Base-by-base conservation (phyloP, 2,113 vertebrate genomes). In the Dipodomys merriami region DNA sequence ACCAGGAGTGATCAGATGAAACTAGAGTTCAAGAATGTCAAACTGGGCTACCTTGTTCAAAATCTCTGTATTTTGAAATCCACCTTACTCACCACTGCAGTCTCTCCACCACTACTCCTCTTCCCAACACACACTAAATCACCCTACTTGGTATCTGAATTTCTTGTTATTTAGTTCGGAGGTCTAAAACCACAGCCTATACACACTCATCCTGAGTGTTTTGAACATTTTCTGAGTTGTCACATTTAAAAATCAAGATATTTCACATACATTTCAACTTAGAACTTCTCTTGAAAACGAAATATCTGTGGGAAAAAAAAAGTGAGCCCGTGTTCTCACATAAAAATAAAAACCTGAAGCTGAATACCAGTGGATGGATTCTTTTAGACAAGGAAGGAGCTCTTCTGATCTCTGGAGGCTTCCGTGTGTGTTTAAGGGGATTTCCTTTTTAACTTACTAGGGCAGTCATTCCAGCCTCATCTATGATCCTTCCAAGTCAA, bases 61-160 rank as follows among this genome's bases (percentile, higher is more conserved):
- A 89, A 73, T 77, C 19, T 88, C 65, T 46, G 23, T 8, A 53
- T 87, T 96, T 68, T 71, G 80, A 94, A 96, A 87, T 60, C 13
- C 29, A 86, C 72, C 84, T 95, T 76, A 53, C 68, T 85, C 64
- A 85, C 30, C 86, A 86, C 27, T 71, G 35, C 33, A 35, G 78
- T 78, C 22, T 71, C 60, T 91, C 69, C 79, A 95, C 71, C n/a
- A 73, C 33, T 22, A 86, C 64, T 46, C 85, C 49, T 44, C 19
- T 46, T 87, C 49, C 60, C 19, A 23, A 83, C 29, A 69, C 35
- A 87, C 0, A 12, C 39, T 65, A 0, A 86, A 62, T 68, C 78
- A 90, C 79, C 33, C 35, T 69, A 69, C 9, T 81, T n/a, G 39
- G 16, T 76, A 68, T 87, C 64, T 86, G 12, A 18, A 91, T 53